Conservation (phyloP, 2,888 invertebrate genomes). For the Leucoma salicis region DNA sequence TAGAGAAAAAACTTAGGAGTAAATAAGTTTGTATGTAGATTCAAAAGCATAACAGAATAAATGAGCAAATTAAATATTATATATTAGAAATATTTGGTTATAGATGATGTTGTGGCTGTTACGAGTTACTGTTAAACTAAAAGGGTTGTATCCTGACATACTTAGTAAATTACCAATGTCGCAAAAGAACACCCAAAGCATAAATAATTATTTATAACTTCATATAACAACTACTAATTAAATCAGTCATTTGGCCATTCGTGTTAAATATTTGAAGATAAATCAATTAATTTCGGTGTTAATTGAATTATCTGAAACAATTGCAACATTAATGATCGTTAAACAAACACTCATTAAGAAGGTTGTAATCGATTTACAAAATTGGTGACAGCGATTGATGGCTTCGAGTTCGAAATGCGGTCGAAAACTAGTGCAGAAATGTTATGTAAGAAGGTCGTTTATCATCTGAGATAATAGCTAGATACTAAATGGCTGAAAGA, state of each 20-base stretch:
- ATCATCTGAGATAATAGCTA: slow-evolving; percentile 32
- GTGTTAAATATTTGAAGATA: background rate
- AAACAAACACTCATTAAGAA: slow-evolving; percentile 26
- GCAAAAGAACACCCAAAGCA: too few species aligned
- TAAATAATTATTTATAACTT: too few species aligned
- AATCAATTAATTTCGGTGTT: slow-evolving; percentile 3
- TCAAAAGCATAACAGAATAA: too few species aligned
- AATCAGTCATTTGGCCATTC: background rate
- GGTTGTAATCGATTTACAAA: slow-evolving; percentile 44
- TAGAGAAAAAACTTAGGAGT: too few species aligned
- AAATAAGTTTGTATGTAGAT: too few species aligned
- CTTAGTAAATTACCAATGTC: too few species aligned
- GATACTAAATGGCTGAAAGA: slow-evolving; percentile 14
- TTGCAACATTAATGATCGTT: slow-evolving; percentile 15
- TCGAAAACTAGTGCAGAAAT: slow-evolving; percentile 39
- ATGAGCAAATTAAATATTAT: too few species aligned
- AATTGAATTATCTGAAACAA: slow-evolving; percentile 18
- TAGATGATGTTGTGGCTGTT: too few species aligned
- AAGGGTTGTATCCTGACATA: too few species aligned
- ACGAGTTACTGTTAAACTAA: too few species aligned
- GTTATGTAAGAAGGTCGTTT: slow-evolving; percentile 43
- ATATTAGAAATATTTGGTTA: too few species aligned
- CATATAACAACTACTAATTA: too few species aligned
- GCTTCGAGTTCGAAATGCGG: slow-evolving; percentile 27
- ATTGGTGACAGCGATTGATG: slow-evolving; percentile 39